A percentile compares a stretch with the other conserved stretches of the same genome.
phyloP scores from a whole-genome alignment of 2,888 invertebrate genomes.

The Formica aserva region DNA sequence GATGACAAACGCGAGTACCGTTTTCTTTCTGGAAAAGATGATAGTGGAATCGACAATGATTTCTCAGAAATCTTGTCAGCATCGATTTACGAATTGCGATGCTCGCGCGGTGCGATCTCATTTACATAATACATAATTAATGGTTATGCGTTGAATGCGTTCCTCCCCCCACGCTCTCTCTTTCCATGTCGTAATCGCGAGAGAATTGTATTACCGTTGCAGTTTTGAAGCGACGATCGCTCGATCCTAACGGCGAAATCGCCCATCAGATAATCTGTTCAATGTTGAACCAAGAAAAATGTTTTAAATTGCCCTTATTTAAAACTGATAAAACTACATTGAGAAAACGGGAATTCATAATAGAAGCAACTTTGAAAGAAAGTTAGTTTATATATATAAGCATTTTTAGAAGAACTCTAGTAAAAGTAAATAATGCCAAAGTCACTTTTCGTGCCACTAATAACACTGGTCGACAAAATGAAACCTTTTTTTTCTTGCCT shows the following conservation, averaged over 20 bases:
- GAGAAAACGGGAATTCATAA: not conserved
- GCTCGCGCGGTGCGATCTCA: conserved; percentile 34
- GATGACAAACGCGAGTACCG: conserved; percentile 49
- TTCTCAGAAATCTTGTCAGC: conserved; percentile 55
- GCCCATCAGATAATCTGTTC: not conserved
- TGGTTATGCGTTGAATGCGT: conserved; percentile 55
- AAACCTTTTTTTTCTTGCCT: too few species aligned
- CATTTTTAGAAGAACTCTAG: not conserved
- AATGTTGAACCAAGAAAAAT: not conserved
- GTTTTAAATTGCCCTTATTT: not conserved
- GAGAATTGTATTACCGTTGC: conserved; percentile 64
- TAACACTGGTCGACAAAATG: too few species aligned
- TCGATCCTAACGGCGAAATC: conserved; percentile 46
- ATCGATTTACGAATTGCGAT: conserved; percentile 41
- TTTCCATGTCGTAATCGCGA: conserved; percentile 61
- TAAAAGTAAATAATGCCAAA: not conserved
- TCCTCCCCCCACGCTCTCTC: not conserved
- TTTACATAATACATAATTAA: conserved; percentile 72
- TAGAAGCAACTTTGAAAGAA: not conserved
- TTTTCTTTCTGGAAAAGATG: conserved; percentile 58
- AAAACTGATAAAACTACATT: not conserved
- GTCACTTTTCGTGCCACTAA: not conserved
- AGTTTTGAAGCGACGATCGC: conserved; percentile 45
- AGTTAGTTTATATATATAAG: not conserved
- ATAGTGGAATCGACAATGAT: conserved; percentile 39